phyloP scores from a whole-genome alignment of 2,113 vertebrate genomes.

The Hippoglossus stenolepis region DNA sequence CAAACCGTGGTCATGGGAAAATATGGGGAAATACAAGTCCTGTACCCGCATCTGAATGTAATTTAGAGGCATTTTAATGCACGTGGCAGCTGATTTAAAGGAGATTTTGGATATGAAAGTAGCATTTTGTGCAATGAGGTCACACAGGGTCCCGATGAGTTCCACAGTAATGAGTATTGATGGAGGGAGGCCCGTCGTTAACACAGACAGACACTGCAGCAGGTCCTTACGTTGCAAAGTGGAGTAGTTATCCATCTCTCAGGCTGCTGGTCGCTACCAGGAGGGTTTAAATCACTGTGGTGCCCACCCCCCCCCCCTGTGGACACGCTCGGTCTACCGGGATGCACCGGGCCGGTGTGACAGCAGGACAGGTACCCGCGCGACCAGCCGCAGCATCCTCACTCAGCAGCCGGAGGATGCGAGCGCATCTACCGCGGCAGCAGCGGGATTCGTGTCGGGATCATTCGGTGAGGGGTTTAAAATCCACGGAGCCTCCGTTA shows the following conservation, averaged over 20 bases:
- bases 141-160: not conserved
- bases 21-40: not conserved
- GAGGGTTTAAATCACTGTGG: constrained; percentile 3
- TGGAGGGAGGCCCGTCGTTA: constrained; percentile 5
- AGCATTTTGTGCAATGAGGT: constrained; percentile 21
- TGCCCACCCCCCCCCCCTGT: constrained; percentile 22
- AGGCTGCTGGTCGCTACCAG: constrained; percentile 49
- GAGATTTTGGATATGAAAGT: not conserved
- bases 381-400: constrained; percentile 72
- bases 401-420: constrained; percentile 24
- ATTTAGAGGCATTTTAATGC: not conserved
- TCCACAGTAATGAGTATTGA: constrained; percentile 1
- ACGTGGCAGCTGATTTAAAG: not conserved
- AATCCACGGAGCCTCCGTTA: constrained; percentile 54
- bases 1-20: constrained; percentile 9
- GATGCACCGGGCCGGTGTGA: constrained; percentile 64
- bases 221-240: constrained; percentile 78
- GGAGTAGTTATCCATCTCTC: constrained; percentile 81
- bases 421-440: constrained; percentile 31
- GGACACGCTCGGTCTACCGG: constrained; percentile 61
- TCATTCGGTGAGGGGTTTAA: constrained; percentile 30
- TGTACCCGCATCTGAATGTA: not conserved
- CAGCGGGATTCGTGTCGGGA: constrained; percentile 37
- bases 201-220: constrained; percentile 56
- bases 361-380: constrained; percentile 60